Percentiles rank a stretch among this genome's conserved stretches.
phyloP scores from a whole-genome alignment of 2,113 vertebrate species.

The Oostethus manadensis region DNA sequence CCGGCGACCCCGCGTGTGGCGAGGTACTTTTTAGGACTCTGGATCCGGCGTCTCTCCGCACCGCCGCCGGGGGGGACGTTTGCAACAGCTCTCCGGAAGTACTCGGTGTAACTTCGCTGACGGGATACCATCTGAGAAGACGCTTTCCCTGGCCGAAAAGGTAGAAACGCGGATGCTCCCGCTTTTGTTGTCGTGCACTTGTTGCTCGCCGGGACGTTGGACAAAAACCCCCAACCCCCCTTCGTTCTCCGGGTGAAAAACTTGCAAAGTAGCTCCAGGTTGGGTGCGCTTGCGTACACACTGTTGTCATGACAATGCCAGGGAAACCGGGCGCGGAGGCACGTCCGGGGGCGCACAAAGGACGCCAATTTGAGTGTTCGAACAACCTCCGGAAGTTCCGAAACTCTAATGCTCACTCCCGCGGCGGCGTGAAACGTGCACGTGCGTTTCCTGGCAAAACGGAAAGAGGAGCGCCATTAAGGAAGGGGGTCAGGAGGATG shows the following conservation, averaged over 20 bases:
- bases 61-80: not conserved
- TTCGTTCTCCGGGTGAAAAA: not conserved
- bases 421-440: not conserved
- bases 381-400: not conserved
- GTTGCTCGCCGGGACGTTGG: not conserved
- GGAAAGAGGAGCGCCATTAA: constrained; percentile 16
- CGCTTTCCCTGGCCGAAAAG: constrained; percentile 42
- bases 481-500: constrained; percentile 36
- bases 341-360: constrained; percentile 57
- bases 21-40: not conserved
- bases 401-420: not conserved
- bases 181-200: constrained; percentile 28
- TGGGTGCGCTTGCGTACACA: constrained; percentile 49
- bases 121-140: not conserved
- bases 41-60: not conserved
- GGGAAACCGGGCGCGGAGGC: constrained; percentile 58
- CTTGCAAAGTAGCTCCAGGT: constrained; percentile 15
- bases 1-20: constrained; percentile 35
- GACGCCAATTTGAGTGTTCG: constrained; percentile 27
- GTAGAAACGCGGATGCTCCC: constrained; percentile 42
- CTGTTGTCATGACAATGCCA: constrained; percentile 71
- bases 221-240: not conserved
- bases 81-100: not conserved
- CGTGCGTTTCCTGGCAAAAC: constrained; percentile 16
- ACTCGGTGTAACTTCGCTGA: not conserved